Evolutionary conservation across 92 coral and sea anemone genomes (phyloP), one percentile per base, ranked within the genome.

Genomic region (Palythoa heliodiscus): DNA sequence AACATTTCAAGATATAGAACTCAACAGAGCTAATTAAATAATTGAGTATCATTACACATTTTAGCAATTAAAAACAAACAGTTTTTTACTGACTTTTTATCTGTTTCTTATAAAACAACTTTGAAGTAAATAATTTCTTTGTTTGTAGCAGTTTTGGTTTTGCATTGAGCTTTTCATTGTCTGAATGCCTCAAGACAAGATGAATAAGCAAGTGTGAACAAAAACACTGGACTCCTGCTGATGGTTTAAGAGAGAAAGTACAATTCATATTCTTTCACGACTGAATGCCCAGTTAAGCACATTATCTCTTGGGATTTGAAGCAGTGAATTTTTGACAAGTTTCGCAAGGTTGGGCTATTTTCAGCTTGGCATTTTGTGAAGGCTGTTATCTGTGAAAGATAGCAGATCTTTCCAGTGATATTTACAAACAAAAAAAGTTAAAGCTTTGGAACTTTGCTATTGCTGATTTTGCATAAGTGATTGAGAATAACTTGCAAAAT

Each of bases 321-420:
- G 84, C 84, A 80, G 84, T 80, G 61, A 80, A 80, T 80, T 80
- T 80, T 70, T 80, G 73, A 61, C 84, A 80, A 57, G 66, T 80
- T 79, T 80, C 25, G 58, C 23, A 54, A 80, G 84, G 84, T 55
- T 80, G 84, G 84, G 84, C 39, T 47, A 66, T 80, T 80, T 79
- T 79, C 70, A 66, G 84, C 84, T 61, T 80, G 84, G 84, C 63
- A 64, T 23, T 64, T 22, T 20, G 84, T 17, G 22, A 79, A 61
- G 84, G 50, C 72, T 80, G 84, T 80, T 64, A 80, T 80, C 84
- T 80, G 84, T 80, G 84, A 80, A 75, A 64, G 84, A 25, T 64
- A 53, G 20, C 73, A 29, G 40, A 64, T 80, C 60, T 29, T 67
- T 67, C 48, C 75, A 66, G 74, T 47, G 73, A 48, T 61, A 40